These are phyloP conservation scores for Diploscapter pachys DNA, from an alignment of 1,140 invertebrate genomes.

Conservation along the genomic window DNA sequence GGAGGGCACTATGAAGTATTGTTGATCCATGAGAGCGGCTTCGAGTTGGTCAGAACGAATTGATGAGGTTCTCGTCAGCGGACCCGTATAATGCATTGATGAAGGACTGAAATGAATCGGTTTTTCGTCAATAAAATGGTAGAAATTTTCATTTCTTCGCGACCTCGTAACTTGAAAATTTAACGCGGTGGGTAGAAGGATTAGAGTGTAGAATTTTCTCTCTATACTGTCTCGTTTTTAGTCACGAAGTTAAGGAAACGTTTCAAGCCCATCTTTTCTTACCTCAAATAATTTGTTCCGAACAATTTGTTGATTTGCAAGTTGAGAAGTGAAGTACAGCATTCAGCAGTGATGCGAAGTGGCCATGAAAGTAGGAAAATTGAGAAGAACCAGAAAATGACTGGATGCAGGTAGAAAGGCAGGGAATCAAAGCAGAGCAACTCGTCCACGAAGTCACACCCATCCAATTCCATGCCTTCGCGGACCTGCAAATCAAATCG, in stretches of 20 bases:
- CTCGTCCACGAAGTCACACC: slow-evolving; percentile 69
- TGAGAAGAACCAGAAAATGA: slow-evolving; percentile 73
- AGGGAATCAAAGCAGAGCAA: slow-evolving; percentile 70
- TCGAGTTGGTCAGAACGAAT: slow-evolving; percentile 67
- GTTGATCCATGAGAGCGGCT: slow-evolving; percentile 67
- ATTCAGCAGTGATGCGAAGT: slow-evolving; percentile 75
- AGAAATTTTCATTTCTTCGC: neutral
- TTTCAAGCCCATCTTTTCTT: slow-evolving; percentile 14
- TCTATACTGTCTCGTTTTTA: neutral
- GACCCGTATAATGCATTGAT: slow-evolving; percentile 57
- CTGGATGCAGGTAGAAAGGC: slow-evolving; percentile 61
- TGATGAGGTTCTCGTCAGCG: slow-evolving; percentile 65
- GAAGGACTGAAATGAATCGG: slow-evolving; percentile 47
- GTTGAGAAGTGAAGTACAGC: slow-evolving; percentile 78
- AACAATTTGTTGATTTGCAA: slow-evolving; percentile 69
- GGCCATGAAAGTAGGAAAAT: slow-evolving; percentile 79
- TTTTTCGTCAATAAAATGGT: slow-evolving; percentile 7
- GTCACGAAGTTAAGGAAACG: neutral
- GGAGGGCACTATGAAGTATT: slow-evolving; percentile 68
- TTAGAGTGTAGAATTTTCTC: neutral
- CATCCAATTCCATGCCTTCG: slow-evolving; percentile 75
- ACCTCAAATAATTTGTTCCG: slow-evolving; percentile 62
- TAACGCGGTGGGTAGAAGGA: slow-evolving; percentile 3
- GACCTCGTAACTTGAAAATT: slow-evolving; percentile 11
- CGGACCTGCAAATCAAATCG: slow-evolving; percentile 40